These are phyloP conservation scores for Lysandra coridon DNA, from an alignment of 2,888 invertebrate genomes.

Conservation along the genomic window DNA sequence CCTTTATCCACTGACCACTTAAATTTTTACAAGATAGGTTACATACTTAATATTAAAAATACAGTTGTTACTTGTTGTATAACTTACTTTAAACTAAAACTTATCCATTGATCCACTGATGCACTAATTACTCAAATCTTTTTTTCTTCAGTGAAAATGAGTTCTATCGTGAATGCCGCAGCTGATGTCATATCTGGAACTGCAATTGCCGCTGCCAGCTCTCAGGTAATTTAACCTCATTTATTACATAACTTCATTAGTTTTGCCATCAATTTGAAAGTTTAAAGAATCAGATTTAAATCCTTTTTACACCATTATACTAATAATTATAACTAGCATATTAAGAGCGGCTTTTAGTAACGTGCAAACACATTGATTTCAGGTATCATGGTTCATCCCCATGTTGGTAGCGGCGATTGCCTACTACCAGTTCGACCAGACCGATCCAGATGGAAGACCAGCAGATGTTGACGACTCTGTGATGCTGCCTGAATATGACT, in stretches of 20 bases:
- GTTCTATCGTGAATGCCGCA: conserved; percentile 83
- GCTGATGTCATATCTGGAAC: conserved; percentile 84
- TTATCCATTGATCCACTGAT: too few relatives aligned
- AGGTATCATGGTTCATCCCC: conserved; percentile 90
- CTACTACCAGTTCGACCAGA: conserved; percentile 91
- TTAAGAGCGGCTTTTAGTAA: not conserved
- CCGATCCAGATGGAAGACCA: conserved; percentile 90
- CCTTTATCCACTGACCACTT: too few relatives aligned
- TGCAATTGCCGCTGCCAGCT: conserved; percentile 84
- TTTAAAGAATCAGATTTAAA: too few relatives aligned
- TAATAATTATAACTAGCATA: not conserved
- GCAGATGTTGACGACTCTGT: conserved; percentile 85
- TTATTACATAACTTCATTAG: too few relatives aligned
- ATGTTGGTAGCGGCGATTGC: conserved; percentile 91
- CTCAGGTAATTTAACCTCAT: conserved; percentile 56
- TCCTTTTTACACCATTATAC: too few relatives aligned
- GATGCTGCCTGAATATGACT: conserved; percentile 87
- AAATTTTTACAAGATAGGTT: too few relatives aligned
- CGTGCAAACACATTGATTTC: conserved; percentile 37
- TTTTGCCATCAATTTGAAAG: not conserved
- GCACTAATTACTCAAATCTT: too few relatives aligned
- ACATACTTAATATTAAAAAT: too few relatives aligned
- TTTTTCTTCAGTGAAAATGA: conserved; percentile 72
- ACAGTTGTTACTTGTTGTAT: too few relatives aligned
- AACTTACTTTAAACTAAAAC: too few relatives aligned